phyloP scores from a whole-genome alignment of 1,140 invertebrate species.

The Megalonaias nervosa region DNA sequence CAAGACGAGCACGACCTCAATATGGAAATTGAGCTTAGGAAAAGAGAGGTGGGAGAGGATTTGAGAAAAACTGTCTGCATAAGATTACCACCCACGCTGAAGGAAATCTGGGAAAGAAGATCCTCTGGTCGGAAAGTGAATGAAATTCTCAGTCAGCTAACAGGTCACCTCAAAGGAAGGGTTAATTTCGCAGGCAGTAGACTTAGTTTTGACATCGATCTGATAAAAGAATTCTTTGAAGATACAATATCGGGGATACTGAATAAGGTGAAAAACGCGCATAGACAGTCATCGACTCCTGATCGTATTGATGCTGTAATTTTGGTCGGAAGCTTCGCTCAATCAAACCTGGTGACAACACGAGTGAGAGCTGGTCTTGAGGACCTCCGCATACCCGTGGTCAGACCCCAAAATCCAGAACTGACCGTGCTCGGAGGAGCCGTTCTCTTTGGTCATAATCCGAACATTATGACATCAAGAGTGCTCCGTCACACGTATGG shows the following conservation, averaged over 20 bases:
- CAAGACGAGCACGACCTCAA: constrained; percentile 10
- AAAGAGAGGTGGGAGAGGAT: constrained; percentile 7
- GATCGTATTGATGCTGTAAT: constrained; percentile 14
- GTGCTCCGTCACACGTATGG: constrained; percentile 20
- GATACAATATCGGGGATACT: constrained; percentile 1
- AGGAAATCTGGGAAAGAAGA: constrained; percentile 9
- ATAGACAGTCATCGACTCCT: not conserved
- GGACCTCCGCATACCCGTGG: constrained; percentile 7
- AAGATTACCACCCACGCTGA: constrained; percentile 4
- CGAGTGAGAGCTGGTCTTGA: constrained; percentile 4
- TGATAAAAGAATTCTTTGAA: constrained; percentile 10
- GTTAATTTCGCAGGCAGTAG: constrained; percentile 2
- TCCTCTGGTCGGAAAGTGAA: not conserved
- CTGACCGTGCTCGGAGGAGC: constrained; percentile 11
- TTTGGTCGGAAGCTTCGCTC: constrained; percentile 18
- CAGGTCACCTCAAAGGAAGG: not conserved
- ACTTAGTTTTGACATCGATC: constrained; percentile 4
- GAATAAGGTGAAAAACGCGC: not conserved
- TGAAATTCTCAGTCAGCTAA: constrained; percentile 5
- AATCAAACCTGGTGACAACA: constrained; percentile 8
- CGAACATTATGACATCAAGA: constrained; percentile 16
- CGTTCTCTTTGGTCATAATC: constrained; percentile 23
- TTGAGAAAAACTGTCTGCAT: constrained; percentile 2
- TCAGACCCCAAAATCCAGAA: constrained; percentile 5
- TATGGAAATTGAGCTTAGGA: constrained; percentile 12